A percentile compares a stretch with the other conserved stretches of the same genome.
Conservation (phyloP, 2,113 vertebrate species). For the Rhea pennata region DNA sequence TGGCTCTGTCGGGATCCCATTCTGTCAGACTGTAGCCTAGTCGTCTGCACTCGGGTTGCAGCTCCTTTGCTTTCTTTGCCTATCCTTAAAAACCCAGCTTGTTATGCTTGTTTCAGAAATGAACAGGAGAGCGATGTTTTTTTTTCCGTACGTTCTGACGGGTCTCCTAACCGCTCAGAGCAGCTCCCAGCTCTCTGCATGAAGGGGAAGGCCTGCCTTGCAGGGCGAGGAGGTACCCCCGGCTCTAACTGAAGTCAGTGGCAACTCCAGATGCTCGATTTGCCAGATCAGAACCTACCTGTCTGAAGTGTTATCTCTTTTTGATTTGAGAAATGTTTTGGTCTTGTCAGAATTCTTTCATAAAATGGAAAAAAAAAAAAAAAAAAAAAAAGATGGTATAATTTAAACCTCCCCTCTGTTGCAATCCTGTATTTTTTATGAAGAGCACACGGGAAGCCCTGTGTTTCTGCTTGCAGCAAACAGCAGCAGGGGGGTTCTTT, state of each 20-base stretch:
- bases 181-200: not conserved
- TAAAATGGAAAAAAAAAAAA: not conserved
- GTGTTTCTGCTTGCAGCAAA: not conserved
- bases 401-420: not conserved
- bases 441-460: not conserved
- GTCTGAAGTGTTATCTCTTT: not conserved
- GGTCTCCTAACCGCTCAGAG: not conserved
- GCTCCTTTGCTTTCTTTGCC: not conserved
- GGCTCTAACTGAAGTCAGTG: not conserved
- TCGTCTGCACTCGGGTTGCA: accelerated
- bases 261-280: not conserved
- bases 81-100: not conserved
- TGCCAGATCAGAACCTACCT: not conserved
- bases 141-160: not conserved
- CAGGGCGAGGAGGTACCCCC: not conserved
- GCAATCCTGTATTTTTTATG: not conserved
- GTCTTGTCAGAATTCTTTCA: not conserved
- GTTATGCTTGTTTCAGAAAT: not conserved
- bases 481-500: not conserved
- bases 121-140: not conserved
- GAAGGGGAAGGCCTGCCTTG: not conserved
- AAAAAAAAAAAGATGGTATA: not conserved
- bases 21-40: not conserved
- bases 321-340: not conserved
- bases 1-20: not conserved